phyloP scores from a whole-genome alignment of 1,140 invertebrate genomes.

The Calephelis nemesis region DNA sequence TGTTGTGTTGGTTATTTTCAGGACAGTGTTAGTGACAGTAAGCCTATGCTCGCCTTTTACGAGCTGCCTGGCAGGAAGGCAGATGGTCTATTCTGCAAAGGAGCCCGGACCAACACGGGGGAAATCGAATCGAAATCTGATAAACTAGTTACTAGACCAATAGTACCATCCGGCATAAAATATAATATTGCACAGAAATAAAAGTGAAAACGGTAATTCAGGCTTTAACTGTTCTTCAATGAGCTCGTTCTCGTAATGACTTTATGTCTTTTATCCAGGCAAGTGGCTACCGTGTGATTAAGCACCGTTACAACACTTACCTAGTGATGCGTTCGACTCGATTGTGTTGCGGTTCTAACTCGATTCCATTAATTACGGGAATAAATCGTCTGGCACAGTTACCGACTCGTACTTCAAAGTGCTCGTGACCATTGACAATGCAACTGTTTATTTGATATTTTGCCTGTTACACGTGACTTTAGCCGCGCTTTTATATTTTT shows the following conservation, averaged over 20 bases:
- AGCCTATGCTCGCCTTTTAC: no score
- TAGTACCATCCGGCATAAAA: no score
- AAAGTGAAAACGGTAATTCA: slow-evolving; percentile 8
- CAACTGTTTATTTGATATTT: neutral
- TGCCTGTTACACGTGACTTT: neutral
- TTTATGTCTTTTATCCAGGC: neutral
- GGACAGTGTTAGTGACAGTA: no score
- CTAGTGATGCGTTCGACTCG: neutral
- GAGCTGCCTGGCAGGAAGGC: no score
- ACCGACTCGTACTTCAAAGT: no score
- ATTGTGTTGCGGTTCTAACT: neutral
- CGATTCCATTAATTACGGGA: neutral
- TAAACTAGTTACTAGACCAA: neutral
- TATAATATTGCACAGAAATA: neutral
- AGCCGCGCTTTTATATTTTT: neutral
- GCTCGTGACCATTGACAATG: no score
- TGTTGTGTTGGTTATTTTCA: no score
- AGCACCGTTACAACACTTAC: neutral
- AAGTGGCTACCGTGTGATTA: slow-evolving; percentile 9
- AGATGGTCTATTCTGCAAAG: no score
- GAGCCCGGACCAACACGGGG: no score
- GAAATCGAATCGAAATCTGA: no score
- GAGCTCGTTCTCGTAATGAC: slow-evolving; percentile 1
- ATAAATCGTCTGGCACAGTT: neutral
- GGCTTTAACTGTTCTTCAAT: neutral